Conservation (phyloP, 2,113 vertebrate genomes). For the Vireo altiloquus region DNA sequence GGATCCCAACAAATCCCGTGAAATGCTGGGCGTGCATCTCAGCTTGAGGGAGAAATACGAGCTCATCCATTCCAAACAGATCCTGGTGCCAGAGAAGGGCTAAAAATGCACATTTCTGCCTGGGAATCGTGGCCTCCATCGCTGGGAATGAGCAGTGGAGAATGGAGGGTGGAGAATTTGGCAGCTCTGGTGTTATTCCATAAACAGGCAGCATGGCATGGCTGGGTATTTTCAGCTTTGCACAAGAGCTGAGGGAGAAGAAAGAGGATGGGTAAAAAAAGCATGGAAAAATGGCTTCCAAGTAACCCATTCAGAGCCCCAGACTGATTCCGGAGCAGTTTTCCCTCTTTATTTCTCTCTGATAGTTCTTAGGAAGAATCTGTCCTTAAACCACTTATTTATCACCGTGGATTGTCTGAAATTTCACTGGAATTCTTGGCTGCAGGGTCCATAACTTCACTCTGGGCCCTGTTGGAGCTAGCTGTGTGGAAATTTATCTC, state of each 20-base stretch:
- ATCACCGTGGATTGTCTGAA: fast-evolving
- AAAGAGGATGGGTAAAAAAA: neutral
- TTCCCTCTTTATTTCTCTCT: neutral
- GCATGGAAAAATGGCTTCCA: neutral
- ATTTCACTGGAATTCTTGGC: fast-evolving
- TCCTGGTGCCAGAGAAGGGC: neutral
- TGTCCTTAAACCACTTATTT: neutral
- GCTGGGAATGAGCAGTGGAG: neutral
- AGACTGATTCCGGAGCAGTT: neutral
- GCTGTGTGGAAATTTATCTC: fast-evolving
- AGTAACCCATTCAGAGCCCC: neutral
- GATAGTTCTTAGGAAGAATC: neutral
- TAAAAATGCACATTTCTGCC: neutral
- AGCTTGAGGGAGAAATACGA: neutral
- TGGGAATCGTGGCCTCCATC: neutral
- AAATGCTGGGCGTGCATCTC: fast-evolving
- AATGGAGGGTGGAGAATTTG: conserved; percentile 16
- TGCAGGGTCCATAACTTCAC: neutral
- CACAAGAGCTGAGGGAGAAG: neutral
- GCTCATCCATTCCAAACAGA: neutral
- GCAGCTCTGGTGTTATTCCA: neutral
- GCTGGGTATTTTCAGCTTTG: neutral
- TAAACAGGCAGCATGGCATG: neutral
- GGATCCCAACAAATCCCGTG: neutral
- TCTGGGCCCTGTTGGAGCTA: fast-evolving